Evolutionary conservation across 2,888 invertebrate species (phyloP), one percentile per base, ranked within the genome.

Genomic region (Furcula furcula): DNA sequence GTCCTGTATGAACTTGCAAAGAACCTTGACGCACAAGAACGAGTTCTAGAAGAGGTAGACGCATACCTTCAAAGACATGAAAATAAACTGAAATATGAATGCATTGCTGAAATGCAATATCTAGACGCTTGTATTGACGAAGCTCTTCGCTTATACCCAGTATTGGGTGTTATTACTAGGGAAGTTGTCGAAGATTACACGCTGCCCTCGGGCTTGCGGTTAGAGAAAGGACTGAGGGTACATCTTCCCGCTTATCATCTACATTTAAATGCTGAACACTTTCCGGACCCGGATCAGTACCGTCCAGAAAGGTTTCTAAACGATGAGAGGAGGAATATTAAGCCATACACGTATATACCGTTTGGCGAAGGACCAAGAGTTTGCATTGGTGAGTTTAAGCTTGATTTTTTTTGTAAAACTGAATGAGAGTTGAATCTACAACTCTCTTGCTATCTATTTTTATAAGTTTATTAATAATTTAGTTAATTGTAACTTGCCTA

Each of bases 361-460:
- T 86, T 83, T 36, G 84, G 85, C 7, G 83, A 78, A 38, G 83
- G 84, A 1, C 79, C 71, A 0, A 66, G 83, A 37, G 55, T 68
- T 23, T 85, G 85, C 39, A 66, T 85, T 7, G 85, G 85, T 84
- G 57, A 61, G 68, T 21, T 21, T 21, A n/a, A n/a, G n/a, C n/a
- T n/a, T n/a, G n/a, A n/a, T n/a, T n/a, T n/a, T n/a, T n/a, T n/a
- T n/a, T n/a, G n/a, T n/a, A n/a, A n/a, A n/a, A n/a, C n/a, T n/a
- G n/a, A n/a, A n/a, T n/a, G n/a, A n/a, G n/a, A n/a, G n/a, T n/a
- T n/a, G n/a, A n/a, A n/a, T n/a, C n/a, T n/a, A n/a, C n/a, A n/a
- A n/a, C n/a, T n/a, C n/a, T n/a, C n/a, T n/a, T n/a, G n/a, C n/a
- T n/a, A n/a, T n/a, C n/a, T n/a, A n/a, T n/a, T n/a, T n/a, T n/a